Base-by-base conservation (phyloP, 1,140 invertebrate species). In the Neuroterus valhalla region DNA sequence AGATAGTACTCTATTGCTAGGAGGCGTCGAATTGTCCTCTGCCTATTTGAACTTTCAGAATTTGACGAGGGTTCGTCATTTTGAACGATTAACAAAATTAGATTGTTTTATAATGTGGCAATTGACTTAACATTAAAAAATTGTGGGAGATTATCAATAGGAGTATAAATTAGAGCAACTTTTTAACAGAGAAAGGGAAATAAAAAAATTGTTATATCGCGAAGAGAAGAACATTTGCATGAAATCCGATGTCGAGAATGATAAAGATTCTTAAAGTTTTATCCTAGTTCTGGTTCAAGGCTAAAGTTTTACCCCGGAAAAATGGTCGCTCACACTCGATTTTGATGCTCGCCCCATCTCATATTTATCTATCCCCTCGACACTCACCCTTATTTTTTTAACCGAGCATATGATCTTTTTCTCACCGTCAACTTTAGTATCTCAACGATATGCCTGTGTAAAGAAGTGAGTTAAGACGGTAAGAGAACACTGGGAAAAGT, bases 361-460 rank as follows among this genome's bases (percentile, higher is more conserved):
- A 38, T 8, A 10, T 8, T 55, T 55, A 15, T 55, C 12, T 11
- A 12, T 3, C 19, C 52, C 52, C 52, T 55, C 12, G 52, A 14
- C 21, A 21, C 19, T 23, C 23, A 23, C 52, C 21, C 52, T 55
- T 55, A 55, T 55, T 55, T 55, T 55, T 55, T 55, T 14, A 23
- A 26, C 19, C 21, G 1, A 23, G 52, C 52, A 55, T 55, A 55
- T 55, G 52, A 55, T 55, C 19, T 55, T 55, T 55, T 55, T 55
- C 52, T 55, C 52, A 55, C 21, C 23, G 52, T 23, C 19, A 55
- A 31, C 19, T 21, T 55, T 4, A 55, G 23, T 55, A 55, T 55
- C 52, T 55, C 52, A 55, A 26, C 14, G 23, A 55, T 21, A 55
- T 23, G 23, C 52, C 15, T 26, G 21, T 55, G 52, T 55, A 55